These are phyloP conservation scores for Pelobates cultripes DNA, from an alignment of 2,797 vertebrate genomes.

Conservation along the genomic window DNA sequence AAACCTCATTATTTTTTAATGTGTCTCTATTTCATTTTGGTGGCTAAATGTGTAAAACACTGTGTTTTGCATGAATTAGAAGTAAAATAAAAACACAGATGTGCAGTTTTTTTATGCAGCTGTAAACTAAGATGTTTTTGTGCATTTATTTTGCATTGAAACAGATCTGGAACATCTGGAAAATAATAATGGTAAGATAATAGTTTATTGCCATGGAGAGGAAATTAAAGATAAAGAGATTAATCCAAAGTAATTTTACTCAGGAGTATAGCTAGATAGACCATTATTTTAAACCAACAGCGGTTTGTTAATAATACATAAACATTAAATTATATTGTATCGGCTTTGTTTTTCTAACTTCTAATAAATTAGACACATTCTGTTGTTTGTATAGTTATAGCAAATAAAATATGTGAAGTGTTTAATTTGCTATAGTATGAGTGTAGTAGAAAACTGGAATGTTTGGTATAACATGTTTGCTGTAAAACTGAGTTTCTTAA, in stretches of 20 bases:
- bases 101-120: background rate
- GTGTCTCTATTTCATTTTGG: background rate
- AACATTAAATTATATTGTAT: background rate
- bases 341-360: background rate
- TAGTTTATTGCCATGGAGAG: conserved; percentile 3
- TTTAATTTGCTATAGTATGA: too few relatives aligned
- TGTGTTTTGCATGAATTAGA: background rate
- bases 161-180: background rate
- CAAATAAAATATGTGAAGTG: too few relatives aligned
- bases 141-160: background rate
- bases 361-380: too few relatives aligned
- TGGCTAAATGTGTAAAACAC: too few relatives aligned
- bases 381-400: too few relatives aligned
- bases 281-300: background rate
- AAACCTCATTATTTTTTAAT: background rate
- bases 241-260: background rate
- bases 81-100: background rate
- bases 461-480: too few relatives aligned
- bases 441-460: too few relatives aligned
- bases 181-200: conserved; percentile 4
- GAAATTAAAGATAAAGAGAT: conserved; percentile 27
- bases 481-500: too few relatives aligned
- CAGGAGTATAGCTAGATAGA: background rate
- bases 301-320: background rate
- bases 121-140: background rate